A percentile compares a stretch with the other conserved stretches of the same genome.
Conservation (phyloP, 2,113 vertebrate genomes). For the Arenaria interpres region DNA sequence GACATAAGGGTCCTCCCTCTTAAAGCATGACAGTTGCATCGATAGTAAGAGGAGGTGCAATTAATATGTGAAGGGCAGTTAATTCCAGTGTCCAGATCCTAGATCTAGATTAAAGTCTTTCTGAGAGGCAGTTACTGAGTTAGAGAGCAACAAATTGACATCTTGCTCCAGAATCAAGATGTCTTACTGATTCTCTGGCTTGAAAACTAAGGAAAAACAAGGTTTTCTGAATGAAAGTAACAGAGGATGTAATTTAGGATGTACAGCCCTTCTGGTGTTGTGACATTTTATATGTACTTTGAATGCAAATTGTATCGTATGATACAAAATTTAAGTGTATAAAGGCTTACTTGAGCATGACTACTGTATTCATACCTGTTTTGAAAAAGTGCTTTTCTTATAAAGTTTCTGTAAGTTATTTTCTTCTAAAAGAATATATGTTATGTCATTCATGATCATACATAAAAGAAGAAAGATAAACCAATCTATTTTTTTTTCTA, state of each 20-base stretch:
- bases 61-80: background rate
- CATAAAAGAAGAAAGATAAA: background rate
- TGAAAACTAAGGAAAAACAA: background rate
- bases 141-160: background rate
- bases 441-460: background rate
- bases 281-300: background rate
- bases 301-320: background rate
- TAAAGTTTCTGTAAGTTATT: background rate
- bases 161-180: background rate
- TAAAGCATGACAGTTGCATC: fast-evolving
- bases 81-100: background rate
- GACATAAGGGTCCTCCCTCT: fast-evolving
- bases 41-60: background rate
- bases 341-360: background rate
- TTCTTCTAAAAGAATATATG: background rate
- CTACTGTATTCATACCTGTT: background rate
- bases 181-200: background rate
- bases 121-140: background rate
- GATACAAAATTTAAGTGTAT: background rate
- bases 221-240: background rate
- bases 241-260: background rate
- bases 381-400: background rate
- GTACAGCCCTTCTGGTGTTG: background rate
- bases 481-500: no score
- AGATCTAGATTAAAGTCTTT: background rate